Conservation (phyloP, 2,888 invertebrate species). For the Sepiola atlantica region DNA sequence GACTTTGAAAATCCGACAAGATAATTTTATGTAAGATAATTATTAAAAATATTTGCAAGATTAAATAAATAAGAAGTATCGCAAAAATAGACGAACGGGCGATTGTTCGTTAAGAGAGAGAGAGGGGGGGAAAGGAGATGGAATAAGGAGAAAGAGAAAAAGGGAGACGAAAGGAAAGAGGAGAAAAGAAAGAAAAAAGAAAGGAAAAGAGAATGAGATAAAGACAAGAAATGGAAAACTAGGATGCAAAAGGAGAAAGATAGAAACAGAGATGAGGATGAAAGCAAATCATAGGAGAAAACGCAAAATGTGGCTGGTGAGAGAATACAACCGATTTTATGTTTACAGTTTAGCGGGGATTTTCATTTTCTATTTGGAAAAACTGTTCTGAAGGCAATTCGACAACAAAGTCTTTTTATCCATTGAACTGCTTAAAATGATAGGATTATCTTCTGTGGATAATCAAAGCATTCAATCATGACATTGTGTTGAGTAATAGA, state of each 20-base stretch:
- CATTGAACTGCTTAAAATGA: background rate
- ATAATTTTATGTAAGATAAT: no score
- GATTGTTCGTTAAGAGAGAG: background rate
- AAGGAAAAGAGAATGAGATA: background rate
- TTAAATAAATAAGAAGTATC: no score
- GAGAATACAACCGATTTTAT: background rate
- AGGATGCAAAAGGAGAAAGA: fast-evolving
- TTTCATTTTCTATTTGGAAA: background rate
- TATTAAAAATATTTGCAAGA: no score
- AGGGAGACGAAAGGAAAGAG: background rate
- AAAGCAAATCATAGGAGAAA: background rate
- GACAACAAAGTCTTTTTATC: background rate
- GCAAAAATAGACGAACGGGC: background rate
- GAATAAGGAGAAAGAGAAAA: background rate
- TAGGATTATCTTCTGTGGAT: background rate
- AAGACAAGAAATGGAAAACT: background rate
- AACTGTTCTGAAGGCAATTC: background rate
- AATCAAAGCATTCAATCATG: background rate
- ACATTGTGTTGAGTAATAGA: background rate
- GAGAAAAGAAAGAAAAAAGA: background rate
- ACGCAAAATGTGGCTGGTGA: background rate
- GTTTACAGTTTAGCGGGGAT: background rate
- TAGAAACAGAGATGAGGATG: background rate
- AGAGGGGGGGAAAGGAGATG: background rate
- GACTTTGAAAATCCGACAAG: no score